Conservation (phyloP, 2,113 vertebrate species). For the Elaphurus davidianus region DNA sequence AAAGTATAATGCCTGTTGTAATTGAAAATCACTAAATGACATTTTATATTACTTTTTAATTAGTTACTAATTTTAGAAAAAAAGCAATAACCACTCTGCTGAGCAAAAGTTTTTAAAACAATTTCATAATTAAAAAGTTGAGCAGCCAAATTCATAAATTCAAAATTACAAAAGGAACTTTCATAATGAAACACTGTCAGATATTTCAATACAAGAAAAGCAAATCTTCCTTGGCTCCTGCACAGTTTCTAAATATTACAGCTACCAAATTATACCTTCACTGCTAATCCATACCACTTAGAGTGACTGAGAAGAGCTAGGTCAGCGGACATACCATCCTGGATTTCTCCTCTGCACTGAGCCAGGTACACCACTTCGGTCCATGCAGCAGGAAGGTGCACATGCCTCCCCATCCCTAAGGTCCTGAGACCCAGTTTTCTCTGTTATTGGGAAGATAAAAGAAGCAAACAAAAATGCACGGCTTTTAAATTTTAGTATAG, state of each 20-base stretch:
- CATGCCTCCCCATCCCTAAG: slow-evolving; percentile 61
- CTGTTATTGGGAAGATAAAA: slow-evolving; percentile 56
- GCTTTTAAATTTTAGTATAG: background rate
- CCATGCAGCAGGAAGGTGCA: slow-evolving; percentile 75
- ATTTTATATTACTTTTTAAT: slow-evolving; percentile 48
- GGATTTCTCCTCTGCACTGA: slow-evolving; percentile 80
- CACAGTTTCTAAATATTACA: slow-evolving; percentile 39
- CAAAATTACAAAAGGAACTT: slow-evolving; percentile 39
- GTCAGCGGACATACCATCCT: slow-evolving; percentile 77
- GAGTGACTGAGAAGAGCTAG: slow-evolving; percentile 37
- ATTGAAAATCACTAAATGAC: slow-evolving; percentile 27
- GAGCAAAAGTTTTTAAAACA: slow-evolving; percentile 31
- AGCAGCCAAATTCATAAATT: slow-evolving; percentile 40
- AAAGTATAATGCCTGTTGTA: slow-evolving; percentile 17
- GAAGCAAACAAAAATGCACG: background rate
- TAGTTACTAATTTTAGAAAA: slow-evolving; percentile 60
- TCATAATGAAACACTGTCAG: background rate
- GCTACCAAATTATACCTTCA: slow-evolving; percentile 41
- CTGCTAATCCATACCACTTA: background rate
- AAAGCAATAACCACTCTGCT: slow-evolving; percentile 38
- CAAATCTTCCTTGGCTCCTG: slow-evolving; percentile 31
- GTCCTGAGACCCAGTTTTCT: slow-evolving; percentile 70
- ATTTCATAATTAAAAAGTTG: slow-evolving; percentile 57
- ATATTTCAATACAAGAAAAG: slow-evolving; percentile 32
- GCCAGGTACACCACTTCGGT: slow-evolving; percentile 78